Evolutionary conservation across 2,888 invertebrate species (phyloP).

Genomic region (Mesorhabditis sp.): DNA sequence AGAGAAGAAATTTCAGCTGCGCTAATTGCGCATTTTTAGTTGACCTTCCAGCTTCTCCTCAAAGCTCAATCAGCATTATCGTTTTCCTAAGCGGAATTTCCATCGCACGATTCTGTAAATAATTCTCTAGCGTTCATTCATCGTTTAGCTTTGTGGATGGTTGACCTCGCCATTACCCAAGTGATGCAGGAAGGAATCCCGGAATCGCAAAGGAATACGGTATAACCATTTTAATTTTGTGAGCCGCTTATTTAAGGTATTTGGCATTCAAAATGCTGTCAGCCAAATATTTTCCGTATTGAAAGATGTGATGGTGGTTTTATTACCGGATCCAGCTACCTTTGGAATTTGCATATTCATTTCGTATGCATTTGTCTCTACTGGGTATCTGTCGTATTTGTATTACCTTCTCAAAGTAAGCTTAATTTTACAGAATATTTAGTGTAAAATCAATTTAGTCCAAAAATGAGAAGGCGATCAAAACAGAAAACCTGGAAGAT

Average conservation of each 20-base stretch:
- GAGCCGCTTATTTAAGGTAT: slow-evolving; percentile 15
- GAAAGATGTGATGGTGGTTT: slow-evolving; percentile 27
- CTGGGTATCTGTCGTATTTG: not conserved
- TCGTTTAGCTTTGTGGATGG: slow-evolving; percentile 41
- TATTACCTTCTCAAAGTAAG: not conserved
- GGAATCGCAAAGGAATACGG: slow-evolving; percentile 42
- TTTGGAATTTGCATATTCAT: slow-evolving; percentile 27
- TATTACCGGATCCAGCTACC: slow-evolving; percentile 22
- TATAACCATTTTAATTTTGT: too few relatives aligned
- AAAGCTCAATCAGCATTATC: slow-evolving; percentile 28
- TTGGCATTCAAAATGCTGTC: slow-evolving; percentile 49
- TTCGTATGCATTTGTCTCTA: slow-evolving; percentile 13
- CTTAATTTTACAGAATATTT: not conserved
- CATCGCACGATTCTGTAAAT: slow-evolving; percentile 34
- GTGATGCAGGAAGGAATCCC: slow-evolving; percentile 47
- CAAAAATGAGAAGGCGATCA: too few relatives aligned
- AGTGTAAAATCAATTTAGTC: too few relatives aligned
- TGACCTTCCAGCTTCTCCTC: too few relatives aligned
- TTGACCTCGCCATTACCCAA: slow-evolving; percentile 50
- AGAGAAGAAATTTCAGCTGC: too few relatives aligned
- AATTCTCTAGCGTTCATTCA: not conserved
- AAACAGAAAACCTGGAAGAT: too few relatives aligned
- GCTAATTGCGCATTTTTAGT: too few relatives aligned
- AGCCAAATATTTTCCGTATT: slow-evolving; percentile 46
- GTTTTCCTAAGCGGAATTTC: slow-evolving; percentile 46